Evolutionary conservation across 2,888 invertebrate genomes (phyloP).

Genomic region (Netelia inedita): DNA sequence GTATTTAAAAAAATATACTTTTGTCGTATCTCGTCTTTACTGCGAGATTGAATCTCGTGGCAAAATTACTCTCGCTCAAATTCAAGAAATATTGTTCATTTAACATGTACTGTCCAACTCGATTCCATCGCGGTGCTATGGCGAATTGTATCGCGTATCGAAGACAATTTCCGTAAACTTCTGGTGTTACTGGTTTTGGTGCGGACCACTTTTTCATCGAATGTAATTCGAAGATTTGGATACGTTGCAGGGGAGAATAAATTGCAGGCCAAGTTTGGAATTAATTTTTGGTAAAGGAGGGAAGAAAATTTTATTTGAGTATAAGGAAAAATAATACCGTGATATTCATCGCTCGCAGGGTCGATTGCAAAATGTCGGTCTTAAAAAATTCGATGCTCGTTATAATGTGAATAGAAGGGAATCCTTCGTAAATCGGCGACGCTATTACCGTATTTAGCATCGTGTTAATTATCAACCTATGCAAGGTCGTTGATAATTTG

Average conservation of each 20-base stretch:
- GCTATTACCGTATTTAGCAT: slow-evolving; percentile 75
- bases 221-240: slow-evolving; percentile 11
- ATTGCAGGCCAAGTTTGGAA: not conserved
- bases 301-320: not conserved
- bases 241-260: not conserved
- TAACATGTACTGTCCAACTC: slow-evolving; percentile 76
- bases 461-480: slow-evolving; percentile 75
- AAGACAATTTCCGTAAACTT: slow-evolving; percentile 80
- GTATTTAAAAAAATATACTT: slow-evolving; percentile 63
- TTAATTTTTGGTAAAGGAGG: not conserved
- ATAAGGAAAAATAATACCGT: slow-evolving; percentile 67
- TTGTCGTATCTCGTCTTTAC: slow-evolving; percentile 58
- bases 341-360: slow-evolving; percentile 74
- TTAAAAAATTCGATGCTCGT: slow-evolving; percentile 69
- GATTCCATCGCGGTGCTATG: slow-evolving; percentile 82
- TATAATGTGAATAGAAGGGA: slow-evolving; percentile 76
- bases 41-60: slow-evolving; percentile 76
- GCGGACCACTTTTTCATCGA: slow-evolving; percentile 70
- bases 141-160: slow-evolving; percentile 80
- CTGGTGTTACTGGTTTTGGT: slow-evolving; percentile 72
- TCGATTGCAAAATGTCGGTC: slow-evolving; percentile 71
- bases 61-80: slow-evolving; percentile 68
- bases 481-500: not conserved
- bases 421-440: slow-evolving; percentile 74
- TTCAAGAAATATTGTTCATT: slow-evolving; percentile 78